A percentile compares a stretch with the other conserved stretches of the same genome.
Conservation (phyloP, 2,113 vertebrate species). For the Plotosus lineatus region DNA sequence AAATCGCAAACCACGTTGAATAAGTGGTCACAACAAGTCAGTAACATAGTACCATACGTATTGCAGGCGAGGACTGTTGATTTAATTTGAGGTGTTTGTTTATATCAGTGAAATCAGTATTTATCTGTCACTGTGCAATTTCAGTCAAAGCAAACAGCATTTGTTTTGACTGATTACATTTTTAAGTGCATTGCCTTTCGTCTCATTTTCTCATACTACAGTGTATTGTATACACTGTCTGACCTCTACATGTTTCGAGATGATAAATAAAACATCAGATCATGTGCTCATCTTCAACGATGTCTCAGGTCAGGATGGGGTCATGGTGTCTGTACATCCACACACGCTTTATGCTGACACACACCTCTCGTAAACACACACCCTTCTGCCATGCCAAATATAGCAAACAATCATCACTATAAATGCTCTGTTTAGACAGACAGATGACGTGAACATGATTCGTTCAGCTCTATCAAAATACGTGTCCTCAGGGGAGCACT, state of each 20-base stretch:
- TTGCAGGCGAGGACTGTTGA: constrained; percentile 35
- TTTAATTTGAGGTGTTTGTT: constrained; percentile 45
- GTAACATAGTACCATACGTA: not conserved
- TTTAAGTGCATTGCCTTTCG: not conserved
- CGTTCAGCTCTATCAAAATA: constrained; percentile 4
- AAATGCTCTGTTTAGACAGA: constrained; percentile 19
- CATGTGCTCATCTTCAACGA: constrained; percentile 17
- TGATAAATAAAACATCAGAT: not conserved
- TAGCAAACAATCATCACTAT: constrained; percentile 26
- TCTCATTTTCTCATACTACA: not conserved
- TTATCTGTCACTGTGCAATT: constrained; percentile 41
- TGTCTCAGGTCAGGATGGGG: not conserved
- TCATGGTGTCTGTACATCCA: constrained; percentile 2
- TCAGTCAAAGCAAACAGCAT: constrained; percentile 33
- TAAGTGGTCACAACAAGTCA: not conserved
- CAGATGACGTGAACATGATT: constrained; percentile 1
- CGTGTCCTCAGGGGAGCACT: constrained; percentile 17
- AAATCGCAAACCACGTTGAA: not conserved
- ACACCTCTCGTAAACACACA: constrained; percentile 34
- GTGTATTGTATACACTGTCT: not conserved
- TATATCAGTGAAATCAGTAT: constrained; percentile 30
- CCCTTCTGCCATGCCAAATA: constrained; percentile 42
- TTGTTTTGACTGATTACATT: constrained; percentile 36
- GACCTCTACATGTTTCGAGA: not conserved
- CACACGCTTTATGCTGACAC: constrained; percentile 13